Evolutionary conservation across 1,140 invertebrate species (phyloP), one percentile per base, ranked within the genome.

Genomic region (Cotesia typhae): DNA sequence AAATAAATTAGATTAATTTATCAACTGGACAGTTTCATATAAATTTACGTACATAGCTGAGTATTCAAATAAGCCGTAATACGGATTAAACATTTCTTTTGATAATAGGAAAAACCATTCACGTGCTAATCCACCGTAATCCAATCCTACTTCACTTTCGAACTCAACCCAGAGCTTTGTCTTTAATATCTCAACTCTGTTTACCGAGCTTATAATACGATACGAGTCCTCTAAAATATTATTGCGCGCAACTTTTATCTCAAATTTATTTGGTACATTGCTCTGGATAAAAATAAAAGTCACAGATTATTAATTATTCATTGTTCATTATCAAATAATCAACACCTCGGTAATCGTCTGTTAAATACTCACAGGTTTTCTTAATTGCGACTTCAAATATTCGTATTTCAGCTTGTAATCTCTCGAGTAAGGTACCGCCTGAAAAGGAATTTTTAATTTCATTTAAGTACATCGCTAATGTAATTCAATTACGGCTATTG

Each of bases 1-100:
- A 47, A 47, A 10, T 57, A 17, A 47, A 37, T 12, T 14, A 66
- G n/a, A 67, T 51, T 52, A 17, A 41, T 61, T 64, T 61, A 63
- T 74, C 59, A 74, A 69, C 57, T 9, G 4, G 41, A 9, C 9
- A 38, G 35, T 68, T 17, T 64, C 61, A 64, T 10, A 3, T 55
- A 41, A n/a, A 53, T 61, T 68, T 74, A 82, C 84, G 78, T 68
- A 86, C 84, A 97, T 98, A 12, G 98, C 97, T 10, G 97, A 98
- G 89, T 99, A 99, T 88, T 99, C 97, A 89, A 99, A 99, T 14
- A 99, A 89, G 0, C 97, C 97, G 87, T 99, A 99, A 83, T 99
- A 99, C 1, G 98, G 98, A 89, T 99, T 99, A 85, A 99, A 99
- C 96, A 99, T 99, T 90, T 99, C 97, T 87, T 98, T 98, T 0